Evolutionary conservation across 2,113 vertebrate species (phyloP), one percentile per base, ranked within the genome.

Genomic region (Hippolais icterina): DNA sequence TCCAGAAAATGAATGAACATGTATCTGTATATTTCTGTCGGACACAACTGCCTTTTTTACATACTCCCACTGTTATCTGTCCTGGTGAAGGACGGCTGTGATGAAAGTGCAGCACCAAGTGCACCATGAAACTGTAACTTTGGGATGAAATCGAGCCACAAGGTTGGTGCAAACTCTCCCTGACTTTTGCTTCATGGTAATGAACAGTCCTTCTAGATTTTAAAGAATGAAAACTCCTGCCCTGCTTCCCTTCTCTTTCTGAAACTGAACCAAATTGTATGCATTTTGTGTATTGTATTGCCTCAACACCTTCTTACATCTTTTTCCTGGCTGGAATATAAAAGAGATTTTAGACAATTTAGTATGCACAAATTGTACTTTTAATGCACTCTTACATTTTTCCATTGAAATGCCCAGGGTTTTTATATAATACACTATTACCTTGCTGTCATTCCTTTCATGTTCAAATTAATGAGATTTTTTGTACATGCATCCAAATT

Each of bases 391-490:
- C 18, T 8, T 90, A 65, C 54, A 69, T 71, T 87, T 52, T 66
- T 72, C n/a, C 22, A 91, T 91, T 90, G 44, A 93, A 95, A 96
- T 13, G 16, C 17, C 6, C 20, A 11, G 75, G 63, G 29, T 66
- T 93, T 95, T 90, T 83, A 91, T 87, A 72, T 65, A 94, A 66
- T 44, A 46, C 17, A 61, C n/a, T 64, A 33, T 61, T 93, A 71
- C 42, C 29, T 90, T 63, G 25, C 46, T 92, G 70, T 71, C 66
- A 77, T 90, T 93, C 35, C 20, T 35, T 83, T 87, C 41, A 41
- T 89, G 71, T 78, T 91, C 69, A 90, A 89, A 95, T 50, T 93
- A 87, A 44, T 80, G 77, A 61, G n/a, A 29, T 59, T 83, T 93
- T 89, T 93, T 69, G 29, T 56, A 75, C 11, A 53, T 47, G 23